A percentile compares a stretch with the other conserved stretches of the same genome.
These are phyloP conservation scores for Etheostoma spectabile DNA, from an alignment of 2,113 vertebrate species.

Conservation along the genomic window DNA sequence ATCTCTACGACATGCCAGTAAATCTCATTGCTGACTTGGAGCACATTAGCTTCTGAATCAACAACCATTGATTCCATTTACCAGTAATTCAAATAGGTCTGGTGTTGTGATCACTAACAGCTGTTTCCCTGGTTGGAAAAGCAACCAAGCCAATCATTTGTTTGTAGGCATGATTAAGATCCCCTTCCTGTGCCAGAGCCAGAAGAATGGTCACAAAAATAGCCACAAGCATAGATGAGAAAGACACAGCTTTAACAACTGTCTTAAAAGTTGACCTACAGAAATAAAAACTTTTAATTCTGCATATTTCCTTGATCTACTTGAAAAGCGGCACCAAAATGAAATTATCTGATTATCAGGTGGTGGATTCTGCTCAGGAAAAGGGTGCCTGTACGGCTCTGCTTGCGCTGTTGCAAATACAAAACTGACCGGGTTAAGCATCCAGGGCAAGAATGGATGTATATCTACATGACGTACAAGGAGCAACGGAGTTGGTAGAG, in stretches of 20 bases:
- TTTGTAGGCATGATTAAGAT: neutral
- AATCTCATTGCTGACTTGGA: neutral
- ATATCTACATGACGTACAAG: neutral
- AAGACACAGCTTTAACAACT: neutral
- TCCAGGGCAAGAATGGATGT: neutral
- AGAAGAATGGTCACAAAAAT: neutral
- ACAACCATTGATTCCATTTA: neutral
- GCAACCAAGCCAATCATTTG: neutral
- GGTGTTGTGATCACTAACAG: neutral
- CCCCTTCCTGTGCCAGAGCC: neutral
- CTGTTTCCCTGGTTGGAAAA: neutral
- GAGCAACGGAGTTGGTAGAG: neutral
- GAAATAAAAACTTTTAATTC: neutral
- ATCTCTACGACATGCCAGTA: neutral
- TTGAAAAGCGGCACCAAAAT: neutral
- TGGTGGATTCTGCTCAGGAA: slow-evolving; percentile 2
- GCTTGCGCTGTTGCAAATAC: neutral
- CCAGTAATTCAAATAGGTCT: neutral
- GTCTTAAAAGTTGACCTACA: neutral
- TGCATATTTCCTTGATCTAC: neutral
- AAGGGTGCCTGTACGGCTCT: neutral
- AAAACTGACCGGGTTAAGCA: slow-evolving; percentile 17
- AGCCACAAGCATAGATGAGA: neutral
- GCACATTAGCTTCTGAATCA: neutral
- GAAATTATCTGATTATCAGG: neutral